Percentiles rank a stretch among this genome's conserved stretches.
Evolutionary conservation across 2,888 invertebrate genomes (phyloP).

Genomic region (Macaria notata): DNA sequence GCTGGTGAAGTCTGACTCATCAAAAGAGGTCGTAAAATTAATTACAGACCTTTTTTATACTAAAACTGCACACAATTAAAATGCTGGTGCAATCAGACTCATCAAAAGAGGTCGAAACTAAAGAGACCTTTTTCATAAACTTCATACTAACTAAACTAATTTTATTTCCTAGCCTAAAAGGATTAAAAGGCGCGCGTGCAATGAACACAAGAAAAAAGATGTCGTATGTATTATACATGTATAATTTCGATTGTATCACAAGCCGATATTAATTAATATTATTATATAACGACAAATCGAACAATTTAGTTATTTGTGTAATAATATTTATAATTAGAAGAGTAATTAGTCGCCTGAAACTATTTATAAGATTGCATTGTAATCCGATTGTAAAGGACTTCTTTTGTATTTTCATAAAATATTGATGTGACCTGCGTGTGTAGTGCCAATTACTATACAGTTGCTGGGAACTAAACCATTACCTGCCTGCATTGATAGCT

Average conservation of each 20-base stretch:
- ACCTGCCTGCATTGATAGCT: no score
- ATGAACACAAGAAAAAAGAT: no score
- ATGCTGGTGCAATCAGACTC: not conserved
- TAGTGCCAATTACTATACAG: conserved; percentile 68
- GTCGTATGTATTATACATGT: not conserved
- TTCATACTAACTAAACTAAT: conserved; percentile 23
- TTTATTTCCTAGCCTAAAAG: conserved; percentile 54
- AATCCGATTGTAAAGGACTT: conserved; percentile 29
- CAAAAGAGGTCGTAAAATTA: no score
- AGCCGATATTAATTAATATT: conserved; percentile 22
- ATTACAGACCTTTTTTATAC: no score
- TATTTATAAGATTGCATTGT: conserved; percentile 41
- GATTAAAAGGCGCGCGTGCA: no score
- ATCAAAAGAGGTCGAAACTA: no score
- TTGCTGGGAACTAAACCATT: no score
- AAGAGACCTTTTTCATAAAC: no score
- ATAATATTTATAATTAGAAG: conserved; percentile 35
- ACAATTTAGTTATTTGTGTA: conserved; percentile 36
- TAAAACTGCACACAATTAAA: not conserved
- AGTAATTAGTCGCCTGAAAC: conserved; percentile 48
- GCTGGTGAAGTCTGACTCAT: not conserved
- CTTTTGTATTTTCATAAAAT: conserved; percentile 64
- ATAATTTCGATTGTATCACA: conserved; percentile 22
- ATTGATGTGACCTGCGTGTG: conserved; percentile 68
- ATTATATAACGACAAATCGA: no score